phyloP scores from a whole-genome alignment of 2,113 vertebrate species.

The Macquaria australasica region DNA sequence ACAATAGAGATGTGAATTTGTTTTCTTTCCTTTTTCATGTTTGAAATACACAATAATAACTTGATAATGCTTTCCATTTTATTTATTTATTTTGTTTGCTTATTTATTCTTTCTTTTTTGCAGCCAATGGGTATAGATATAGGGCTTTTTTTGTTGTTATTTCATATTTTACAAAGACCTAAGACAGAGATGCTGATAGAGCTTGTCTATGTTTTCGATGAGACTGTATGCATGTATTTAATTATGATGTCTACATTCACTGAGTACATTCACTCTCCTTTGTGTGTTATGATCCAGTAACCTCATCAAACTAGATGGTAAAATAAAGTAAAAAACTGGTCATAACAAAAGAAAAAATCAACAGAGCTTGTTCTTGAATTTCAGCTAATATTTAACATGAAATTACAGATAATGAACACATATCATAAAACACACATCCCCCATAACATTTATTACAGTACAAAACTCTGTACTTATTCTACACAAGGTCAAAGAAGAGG shows the following conservation, averaged over 20 bases:
- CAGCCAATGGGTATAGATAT: too few relatives aligned
- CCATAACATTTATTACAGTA: constrained; percentile 14
- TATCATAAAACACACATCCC: constrained; percentile 14
- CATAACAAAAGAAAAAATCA: neutral
- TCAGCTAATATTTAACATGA: neutral
- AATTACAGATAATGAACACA: neutral
- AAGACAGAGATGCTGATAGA: neutral
- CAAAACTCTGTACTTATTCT: constrained; percentile 21
- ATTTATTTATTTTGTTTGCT: neutral
- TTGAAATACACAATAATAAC: neutral
- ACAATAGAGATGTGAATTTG: neutral
- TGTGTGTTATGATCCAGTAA: neutral
- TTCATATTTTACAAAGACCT: neutral
- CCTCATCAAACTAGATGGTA: neutral
- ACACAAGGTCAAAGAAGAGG: constrained; percentile 50
- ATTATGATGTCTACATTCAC: neutral
- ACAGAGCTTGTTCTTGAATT: neutral
- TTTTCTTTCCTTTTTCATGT: too few relatives aligned
- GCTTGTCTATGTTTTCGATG: neutral
- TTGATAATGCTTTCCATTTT: neutral
- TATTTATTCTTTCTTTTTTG: neutral
- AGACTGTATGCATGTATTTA: neutral
- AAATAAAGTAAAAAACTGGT: neutral
- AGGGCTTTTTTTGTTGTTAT: neutral
- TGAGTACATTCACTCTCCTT: neutral